A percentile compares a stretch with the other conserved stretches of the same genome.
Conservation (phyloP, 1,140 invertebrate species). For the Nylanderia fulva region DNA sequence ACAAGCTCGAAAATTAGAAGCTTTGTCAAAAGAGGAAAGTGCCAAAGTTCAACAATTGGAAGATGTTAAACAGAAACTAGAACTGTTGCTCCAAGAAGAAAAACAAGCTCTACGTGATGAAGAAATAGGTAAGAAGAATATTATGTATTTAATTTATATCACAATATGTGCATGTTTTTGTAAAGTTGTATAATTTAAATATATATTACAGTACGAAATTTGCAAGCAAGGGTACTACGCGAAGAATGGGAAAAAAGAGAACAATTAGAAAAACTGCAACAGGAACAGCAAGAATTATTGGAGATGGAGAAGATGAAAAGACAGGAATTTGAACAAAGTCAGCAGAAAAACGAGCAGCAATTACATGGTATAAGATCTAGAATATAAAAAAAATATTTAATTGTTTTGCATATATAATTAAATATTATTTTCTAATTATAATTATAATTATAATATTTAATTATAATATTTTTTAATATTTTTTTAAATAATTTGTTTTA, state of each 20-base stretch:
- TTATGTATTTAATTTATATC: slow-evolving; percentile 22
- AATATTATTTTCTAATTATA: background rate
- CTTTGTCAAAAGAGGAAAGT: slow-evolving; percentile 90
- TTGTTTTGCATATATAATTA: background rate
- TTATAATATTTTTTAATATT: too few relatives aligned
- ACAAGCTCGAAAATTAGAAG: slow-evolving; percentile 88
- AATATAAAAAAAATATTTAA: slow-evolving; percentile 58
- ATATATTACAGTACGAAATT: slow-evolving; percentile 75
- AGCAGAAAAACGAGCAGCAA: slow-evolving; percentile 90
- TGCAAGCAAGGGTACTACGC: slow-evolving; percentile 88
- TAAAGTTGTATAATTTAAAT: slow-evolving; percentile 14
- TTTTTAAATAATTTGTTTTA: too few relatives aligned
- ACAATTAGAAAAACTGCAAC: slow-evolving; percentile 91
- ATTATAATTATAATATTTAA: too few relatives aligned
- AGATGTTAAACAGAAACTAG: slow-evolving; percentile 88
- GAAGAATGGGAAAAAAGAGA: slow-evolving; percentile 94
- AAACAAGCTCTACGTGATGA: slow-evolving; percentile 93
- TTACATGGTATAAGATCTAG: slow-evolving; percentile 86
- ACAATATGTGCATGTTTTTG: background rate
- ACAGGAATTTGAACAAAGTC: slow-evolving; percentile 90
- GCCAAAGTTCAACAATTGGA: slow-evolving; percentile 91
- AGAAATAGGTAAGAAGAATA: slow-evolving; percentile 88
- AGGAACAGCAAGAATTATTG: slow-evolving; percentile 90
- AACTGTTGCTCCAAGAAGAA: slow-evolving; percentile 91
- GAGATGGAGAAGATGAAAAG: slow-evolving; percentile 91